Conservation (phyloP, 2,113 vertebrate species). For the Xyrauchen texanus region DNA sequence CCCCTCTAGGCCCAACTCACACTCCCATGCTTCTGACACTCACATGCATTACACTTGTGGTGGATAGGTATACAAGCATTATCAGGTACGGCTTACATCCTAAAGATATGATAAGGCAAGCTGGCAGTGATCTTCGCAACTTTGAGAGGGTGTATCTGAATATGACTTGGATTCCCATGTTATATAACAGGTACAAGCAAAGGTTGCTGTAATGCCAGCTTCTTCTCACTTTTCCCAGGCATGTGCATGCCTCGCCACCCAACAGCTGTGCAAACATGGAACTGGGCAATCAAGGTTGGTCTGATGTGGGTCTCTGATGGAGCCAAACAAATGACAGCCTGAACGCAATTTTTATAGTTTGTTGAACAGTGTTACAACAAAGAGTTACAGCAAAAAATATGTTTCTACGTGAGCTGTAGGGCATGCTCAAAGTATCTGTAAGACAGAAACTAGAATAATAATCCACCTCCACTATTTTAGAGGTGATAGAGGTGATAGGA, state of each 20-base stretch:
- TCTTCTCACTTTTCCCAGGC: conserved; percentile 30
- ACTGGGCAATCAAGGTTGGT: conserved; percentile 62
- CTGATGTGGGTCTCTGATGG: conserved; percentile 67
- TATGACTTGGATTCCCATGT: background rate
- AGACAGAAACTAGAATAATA: no score
- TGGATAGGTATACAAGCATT: background rate
- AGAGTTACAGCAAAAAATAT: conserved; percentile 6
- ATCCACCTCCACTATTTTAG: background rate
- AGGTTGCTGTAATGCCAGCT: conserved; percentile 14
- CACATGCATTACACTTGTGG: background rate
- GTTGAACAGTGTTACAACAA: conserved; percentile 43
- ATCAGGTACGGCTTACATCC: background rate
- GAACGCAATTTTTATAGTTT: conserved; percentile 49
- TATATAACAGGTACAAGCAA: conserved; percentile 14
- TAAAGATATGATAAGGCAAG: background rate
- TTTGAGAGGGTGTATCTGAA: background rate
- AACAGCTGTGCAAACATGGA: conserved; percentile 79
- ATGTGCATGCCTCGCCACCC: conserved; percentile 53
- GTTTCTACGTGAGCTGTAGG: conserved; percentile 42
- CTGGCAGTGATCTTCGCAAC: background rate
- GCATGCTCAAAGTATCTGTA: background rate
- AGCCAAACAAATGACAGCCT: conserved; percentile 55
- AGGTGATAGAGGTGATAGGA: background rate
- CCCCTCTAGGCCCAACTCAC: background rate
- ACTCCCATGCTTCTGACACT: no score